These are phyloP conservation scores for Hydrozoanthus tunicans DNA, from an alignment of 64 coral and sea anemone genomes.

Conservation along the genomic window DNA sequence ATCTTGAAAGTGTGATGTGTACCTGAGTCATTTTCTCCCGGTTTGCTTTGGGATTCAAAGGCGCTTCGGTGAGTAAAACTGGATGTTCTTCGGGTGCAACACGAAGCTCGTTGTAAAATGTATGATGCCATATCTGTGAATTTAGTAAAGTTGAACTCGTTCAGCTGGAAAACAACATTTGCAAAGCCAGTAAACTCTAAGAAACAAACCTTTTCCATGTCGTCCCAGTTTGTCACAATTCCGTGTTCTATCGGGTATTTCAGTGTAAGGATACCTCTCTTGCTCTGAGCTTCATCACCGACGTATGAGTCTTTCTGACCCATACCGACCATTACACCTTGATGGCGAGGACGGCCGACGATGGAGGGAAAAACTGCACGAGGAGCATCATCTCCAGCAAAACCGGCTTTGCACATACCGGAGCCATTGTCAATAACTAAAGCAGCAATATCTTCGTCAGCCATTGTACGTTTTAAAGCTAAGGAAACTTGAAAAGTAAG, in stretches of 20 bases:
- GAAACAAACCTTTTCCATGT: slow-evolving; percentile 83
- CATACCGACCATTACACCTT: slow-evolving; percentile 97
- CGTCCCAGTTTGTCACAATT: slow-evolving; percentile 94
- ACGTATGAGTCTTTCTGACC: slow-evolving; percentile 98
- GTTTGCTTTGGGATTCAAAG: no score
- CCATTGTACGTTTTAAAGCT: slow-evolving; percentile 39
- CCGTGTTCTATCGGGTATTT: slow-evolving; percentile 99
- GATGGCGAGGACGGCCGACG: slow-evolving; percentile 91
- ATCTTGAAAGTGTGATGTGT: no score
- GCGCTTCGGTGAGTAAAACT: no score
- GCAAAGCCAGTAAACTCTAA: no score
- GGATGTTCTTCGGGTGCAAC: no score
- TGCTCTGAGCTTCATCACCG: slow-evolving; percentile 94
- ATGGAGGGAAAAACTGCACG: slow-evolving; percentile 93
- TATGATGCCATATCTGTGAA: no score
- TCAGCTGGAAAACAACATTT: no score
- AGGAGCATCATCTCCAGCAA: slow-evolving; percentile 94
- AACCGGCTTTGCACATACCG: slow-evolving; percentile 96
- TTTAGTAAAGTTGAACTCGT: no score
- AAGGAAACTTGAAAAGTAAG: no score
- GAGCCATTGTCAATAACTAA: slow-evolving; percentile 94
- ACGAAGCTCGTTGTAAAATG: no score
- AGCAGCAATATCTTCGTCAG: slow-evolving; percentile 81
- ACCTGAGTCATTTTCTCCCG: no score
- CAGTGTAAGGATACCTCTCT: slow-evolving; percentile 93